Base-by-base conservation (phyloP, 2,888 invertebrate species). In the Leucania comma region DNA sequence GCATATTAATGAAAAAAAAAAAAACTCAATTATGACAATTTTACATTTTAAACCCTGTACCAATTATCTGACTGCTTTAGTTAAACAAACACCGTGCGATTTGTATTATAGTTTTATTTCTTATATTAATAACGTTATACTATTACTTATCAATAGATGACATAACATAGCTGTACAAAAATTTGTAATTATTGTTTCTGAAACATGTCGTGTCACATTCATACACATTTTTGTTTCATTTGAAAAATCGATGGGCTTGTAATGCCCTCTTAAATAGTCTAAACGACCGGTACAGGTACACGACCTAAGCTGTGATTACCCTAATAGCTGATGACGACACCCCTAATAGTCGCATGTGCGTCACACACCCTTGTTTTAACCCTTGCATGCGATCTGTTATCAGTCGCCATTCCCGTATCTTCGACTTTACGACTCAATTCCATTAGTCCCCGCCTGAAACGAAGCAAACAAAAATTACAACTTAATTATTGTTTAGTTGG, bases 391-490 rank as follows among this genome's bases (percentile, higher is more conserved):
- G 51, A 72, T 65, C 68, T 68, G 66, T 69, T 80, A 83, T 83
- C 83, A 54, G 60, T 54, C 32, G 57, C 56, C 83, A 58, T 53
- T 75, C 54, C 70, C 60, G 61, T 73, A 73, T 72, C 66, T 69
- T 56, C 35, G 56, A 64, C 35, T 72, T 84, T 80, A 83, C 84
- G 72, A 80, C 73, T 81, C 80, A 84, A 84, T 84, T 81, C 85
- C 78, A 84, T 84, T 84, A 81, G 75, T 58, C 72, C 65, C 68
- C 81, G 84, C 81, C 87, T 85, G 83, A 85, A 88, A 88, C 86
- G 85, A 87, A 78, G 88, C 89, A 89, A 90, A 90, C 90, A 90
- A 91, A 91, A 91, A 91, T 90, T 87, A 88, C 90, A 91, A 91
- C 90, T 91, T 89, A 89, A 90, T 91, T 91, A 89, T 88, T 86